Evolutionary conservation across 2,888 invertebrate species (phyloP).

Genomic region (Chymomyza caudatula): DNA sequence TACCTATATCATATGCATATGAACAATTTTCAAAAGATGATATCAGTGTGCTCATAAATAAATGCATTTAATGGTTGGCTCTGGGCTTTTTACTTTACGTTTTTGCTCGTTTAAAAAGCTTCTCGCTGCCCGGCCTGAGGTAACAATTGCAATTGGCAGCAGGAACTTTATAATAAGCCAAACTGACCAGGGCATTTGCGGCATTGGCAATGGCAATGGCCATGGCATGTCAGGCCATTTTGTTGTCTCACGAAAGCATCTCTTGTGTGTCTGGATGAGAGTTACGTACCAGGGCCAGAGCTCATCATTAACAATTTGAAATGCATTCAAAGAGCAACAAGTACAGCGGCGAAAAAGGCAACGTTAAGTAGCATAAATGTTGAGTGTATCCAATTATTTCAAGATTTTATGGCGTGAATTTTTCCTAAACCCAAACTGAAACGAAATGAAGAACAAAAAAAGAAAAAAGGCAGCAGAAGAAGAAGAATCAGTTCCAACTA

Average conservation of each 20-base stretch:
- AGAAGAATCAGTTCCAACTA: slow-evolving; percentile 45
- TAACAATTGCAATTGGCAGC: slow-evolving; percentile 27
- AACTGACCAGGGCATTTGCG: background rate
- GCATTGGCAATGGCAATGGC: background rate
- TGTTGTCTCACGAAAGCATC: slow-evolving; percentile 69
- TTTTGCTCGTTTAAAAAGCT: background rate
- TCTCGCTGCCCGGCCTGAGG: background rate
- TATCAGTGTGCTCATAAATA: slow-evolving; percentile 68
- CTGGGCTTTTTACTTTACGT: background rate
- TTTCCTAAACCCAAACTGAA: slow-evolving; percentile 70
- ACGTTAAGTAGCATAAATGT: slow-evolving; percentile 32
- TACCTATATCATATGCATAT: slow-evolving; percentile 63
- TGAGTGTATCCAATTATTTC: slow-evolving; percentile 73
- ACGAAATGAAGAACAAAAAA: slow-evolving; percentile 45
- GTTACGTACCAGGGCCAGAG: slow-evolving; percentile 15
- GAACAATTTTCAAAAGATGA: slow-evolving; percentile 51
- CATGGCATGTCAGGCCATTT: slow-evolving; percentile 25
- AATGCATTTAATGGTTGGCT: slow-evolving; percentile 68
- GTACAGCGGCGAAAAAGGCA: slow-evolving; percentile 5
- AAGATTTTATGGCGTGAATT: slow-evolving; percentile 74
- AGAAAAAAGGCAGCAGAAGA: slow-evolving; percentile 18
- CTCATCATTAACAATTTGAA: slow-evolving; percentile 71
- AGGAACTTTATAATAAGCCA: slow-evolving; percentile 14
- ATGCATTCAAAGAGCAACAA: slow-evolving; percentile 51
- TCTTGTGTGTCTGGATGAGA: slow-evolving; percentile 22